Percentiles rank a stretch among this genome's conserved stretches.
Conservation (phyloP, 1,140 invertebrate species). For the Leptinotarsa undecemlineata region DNA sequence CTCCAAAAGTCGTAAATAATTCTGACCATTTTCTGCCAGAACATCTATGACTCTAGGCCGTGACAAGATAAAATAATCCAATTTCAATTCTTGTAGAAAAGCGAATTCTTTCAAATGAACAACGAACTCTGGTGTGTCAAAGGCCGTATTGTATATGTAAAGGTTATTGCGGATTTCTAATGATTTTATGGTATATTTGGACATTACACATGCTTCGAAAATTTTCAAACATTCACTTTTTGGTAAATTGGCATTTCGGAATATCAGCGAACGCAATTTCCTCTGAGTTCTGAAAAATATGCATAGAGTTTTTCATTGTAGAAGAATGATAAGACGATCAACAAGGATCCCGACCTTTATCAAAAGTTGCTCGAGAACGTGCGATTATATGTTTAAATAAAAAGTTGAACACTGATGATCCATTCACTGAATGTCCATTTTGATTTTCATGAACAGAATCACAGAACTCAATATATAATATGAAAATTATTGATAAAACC, state of each 20-base stretch:
- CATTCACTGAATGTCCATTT: too few species aligned
- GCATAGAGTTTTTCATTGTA: too few species aligned
- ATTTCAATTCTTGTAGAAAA: conserved; percentile 12
- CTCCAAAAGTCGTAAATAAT: conserved; percentile 5
- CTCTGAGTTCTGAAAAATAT: conserved; percentile 13
- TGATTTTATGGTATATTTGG: conserved; percentile 4
- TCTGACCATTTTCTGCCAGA: conserved; percentile 11
- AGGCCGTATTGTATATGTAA: conserved; percentile 22
- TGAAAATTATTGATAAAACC: too few species aligned
- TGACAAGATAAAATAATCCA: conserved; percentile 27
- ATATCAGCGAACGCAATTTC: conserved; percentile 11
- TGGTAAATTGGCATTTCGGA: conserved; percentile 23
- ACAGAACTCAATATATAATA: too few species aligned
- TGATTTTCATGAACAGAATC: too few species aligned
- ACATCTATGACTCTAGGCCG: conserved; percentile 20
- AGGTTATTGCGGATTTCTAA: conserved; percentile 25
- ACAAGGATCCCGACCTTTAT: too few species aligned
- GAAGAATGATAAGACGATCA: too few species aligned
- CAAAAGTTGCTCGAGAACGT: too few species aligned
- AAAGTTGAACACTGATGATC: too few species aligned
- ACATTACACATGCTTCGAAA: conserved; percentile 7
- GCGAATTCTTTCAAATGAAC: conserved; percentile 13
- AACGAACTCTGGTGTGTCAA: conserved; percentile 18
- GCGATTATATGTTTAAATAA: too few species aligned
- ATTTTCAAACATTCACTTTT: conserved; percentile 17